A percentile compares a stretch with the other conserved stretches of the same genome.
Conservation (phyloP, 2,113 vertebrate species). For the Andinoacara biseriatus region DNA sequence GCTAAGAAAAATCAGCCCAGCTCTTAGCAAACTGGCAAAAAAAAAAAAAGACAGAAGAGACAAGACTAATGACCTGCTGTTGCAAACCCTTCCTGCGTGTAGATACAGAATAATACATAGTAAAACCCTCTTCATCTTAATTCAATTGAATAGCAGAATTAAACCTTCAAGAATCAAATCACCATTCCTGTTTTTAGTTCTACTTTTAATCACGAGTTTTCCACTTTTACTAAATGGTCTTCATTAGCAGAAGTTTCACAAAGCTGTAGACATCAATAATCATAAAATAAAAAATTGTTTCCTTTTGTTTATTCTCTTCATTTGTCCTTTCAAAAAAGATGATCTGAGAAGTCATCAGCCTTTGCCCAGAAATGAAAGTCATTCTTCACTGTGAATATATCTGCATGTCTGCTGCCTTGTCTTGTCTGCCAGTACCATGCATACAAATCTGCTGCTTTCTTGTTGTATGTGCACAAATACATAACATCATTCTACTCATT, state of each 20-base stretch:
- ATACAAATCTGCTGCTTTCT: constrained; percentile 16
- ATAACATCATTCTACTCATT: not conserved
- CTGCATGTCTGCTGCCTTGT: constrained; percentile 2
- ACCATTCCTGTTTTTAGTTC: not conserved
- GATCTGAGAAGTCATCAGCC: not conserved
- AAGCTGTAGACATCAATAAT: not conserved
- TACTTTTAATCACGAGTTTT: not conserved
- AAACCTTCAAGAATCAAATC: not conserved
- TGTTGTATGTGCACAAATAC: not conserved
- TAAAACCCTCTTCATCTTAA: not conserved
- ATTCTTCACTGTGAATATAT: not conserved
- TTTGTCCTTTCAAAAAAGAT: not conserved
- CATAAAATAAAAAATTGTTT: not conserved
- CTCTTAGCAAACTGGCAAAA: not conserved
- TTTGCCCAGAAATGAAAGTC: not conserved
- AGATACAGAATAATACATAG: not conserved
- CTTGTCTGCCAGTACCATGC: constrained; percentile 28
- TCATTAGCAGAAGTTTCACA: not conserved
- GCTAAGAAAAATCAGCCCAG: constrained; percentile 22
- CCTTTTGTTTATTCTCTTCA: not conserved
- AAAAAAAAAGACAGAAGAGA: not conserved
- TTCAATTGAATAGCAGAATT: not conserved
- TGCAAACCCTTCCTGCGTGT: not conserved
- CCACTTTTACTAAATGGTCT: not conserved
- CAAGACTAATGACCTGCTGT: not conserved